Evolutionary conservation across 2,888 invertebrate species (phyloP).

Genomic region (Hymenopus coronatus): DNA sequence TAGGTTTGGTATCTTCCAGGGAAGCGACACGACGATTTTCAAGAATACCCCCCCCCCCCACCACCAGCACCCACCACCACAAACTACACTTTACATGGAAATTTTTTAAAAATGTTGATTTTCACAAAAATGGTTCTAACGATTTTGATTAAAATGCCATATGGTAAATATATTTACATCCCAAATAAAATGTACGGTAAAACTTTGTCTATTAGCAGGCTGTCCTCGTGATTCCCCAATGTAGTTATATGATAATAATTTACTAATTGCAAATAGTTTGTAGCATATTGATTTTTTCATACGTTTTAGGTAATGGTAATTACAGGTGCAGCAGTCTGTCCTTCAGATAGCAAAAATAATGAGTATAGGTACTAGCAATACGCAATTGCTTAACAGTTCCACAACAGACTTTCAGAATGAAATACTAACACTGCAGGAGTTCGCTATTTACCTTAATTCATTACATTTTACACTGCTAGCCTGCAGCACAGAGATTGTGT

Average conservation of each 20-base stretch:
- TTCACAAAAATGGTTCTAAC: too few species aligned
- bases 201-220: neutral
- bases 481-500: neutral
- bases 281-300: neutral
- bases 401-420: neutral
- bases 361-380: neutral
- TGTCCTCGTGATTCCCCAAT: neutral
- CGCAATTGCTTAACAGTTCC: neutral
- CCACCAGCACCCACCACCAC: too few species aligned
- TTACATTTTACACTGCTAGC: neutral
- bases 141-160: too few species aligned
- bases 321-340: neutral
- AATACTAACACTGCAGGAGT: neutral
- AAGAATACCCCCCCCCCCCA: too few species aligned
- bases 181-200: too few species aligned
- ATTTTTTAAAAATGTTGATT: too few species aligned
- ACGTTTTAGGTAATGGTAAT: neutral
- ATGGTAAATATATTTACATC: too few species aligned
- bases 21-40: too few species aligned
- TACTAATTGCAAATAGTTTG: neutral
- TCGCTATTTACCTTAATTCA: neutral
- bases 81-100: too few species aligned
- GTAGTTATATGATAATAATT: neutral
- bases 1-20: too few species aligned
- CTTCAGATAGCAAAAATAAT: neutral